These are phyloP conservation scores for Sylvilagus bachmani DNA, from an alignment of 2,113 vertebrate species.

Conservation along the genomic window DNA sequence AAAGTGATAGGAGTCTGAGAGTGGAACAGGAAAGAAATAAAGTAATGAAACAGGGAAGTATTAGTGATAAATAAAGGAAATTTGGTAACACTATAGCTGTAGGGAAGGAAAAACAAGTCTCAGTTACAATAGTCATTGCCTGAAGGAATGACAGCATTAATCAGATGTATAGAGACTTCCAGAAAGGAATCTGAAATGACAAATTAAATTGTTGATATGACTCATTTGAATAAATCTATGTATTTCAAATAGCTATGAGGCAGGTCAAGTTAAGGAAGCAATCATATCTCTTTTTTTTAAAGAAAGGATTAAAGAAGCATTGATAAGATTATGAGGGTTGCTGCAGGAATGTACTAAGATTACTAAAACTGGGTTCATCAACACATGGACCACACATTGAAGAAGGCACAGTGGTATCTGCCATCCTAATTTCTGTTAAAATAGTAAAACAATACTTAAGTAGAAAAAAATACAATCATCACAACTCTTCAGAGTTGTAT, in stretches of 20 bases:
- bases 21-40: constrained; percentile 19
- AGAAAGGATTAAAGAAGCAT: not conserved
- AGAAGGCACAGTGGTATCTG: not conserved
- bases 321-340: not conserved
- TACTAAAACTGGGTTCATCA: not conserved
- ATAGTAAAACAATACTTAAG: not conserved
- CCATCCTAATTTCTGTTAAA: constrained; percentile 16
- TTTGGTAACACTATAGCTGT: not conserved
- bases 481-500: not conserved
- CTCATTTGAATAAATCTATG: not conserved
- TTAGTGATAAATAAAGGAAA: not conserved
- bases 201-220: not conserved
- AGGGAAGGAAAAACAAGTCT: constrained; percentile 18
- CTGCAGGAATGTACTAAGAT: not conserved
- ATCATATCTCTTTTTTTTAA: not conserved
- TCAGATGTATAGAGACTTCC: not conserved
- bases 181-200: constrained; percentile 17
- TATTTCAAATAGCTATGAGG: not conserved
- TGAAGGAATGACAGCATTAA: not conserved
- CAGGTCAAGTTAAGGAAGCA: not conserved
- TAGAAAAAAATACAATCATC: not conserved
- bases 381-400: not conserved
- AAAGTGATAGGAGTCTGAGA: not conserved
- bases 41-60: not conserved
- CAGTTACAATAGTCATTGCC: not conserved